phyloP scores from a whole-genome alignment of 1,140 invertebrate genomes.

The Drepana arcuata region DNA sequence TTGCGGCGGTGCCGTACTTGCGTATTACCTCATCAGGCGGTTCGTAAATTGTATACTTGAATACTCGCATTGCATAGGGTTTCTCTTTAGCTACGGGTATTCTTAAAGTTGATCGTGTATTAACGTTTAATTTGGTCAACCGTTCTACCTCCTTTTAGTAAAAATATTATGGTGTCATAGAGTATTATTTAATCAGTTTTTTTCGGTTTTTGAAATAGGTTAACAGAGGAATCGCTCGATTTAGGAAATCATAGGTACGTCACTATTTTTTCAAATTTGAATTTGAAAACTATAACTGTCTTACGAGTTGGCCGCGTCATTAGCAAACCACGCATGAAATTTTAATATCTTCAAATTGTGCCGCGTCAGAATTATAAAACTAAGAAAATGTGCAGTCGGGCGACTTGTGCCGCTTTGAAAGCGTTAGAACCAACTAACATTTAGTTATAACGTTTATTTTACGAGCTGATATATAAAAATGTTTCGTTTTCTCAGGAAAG shows the following conservation, averaged over 20 bases:
- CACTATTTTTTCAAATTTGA: slow-evolving; percentile 30
- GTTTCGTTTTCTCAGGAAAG: slow-evolving; percentile 76
- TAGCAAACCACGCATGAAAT: too few relatives aligned
- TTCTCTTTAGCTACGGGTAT: too few relatives aligned
- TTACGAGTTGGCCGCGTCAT: slow-evolving; percentile 7
- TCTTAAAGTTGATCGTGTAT: too few relatives aligned
- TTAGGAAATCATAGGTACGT: slow-evolving; percentile 30
- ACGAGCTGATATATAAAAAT: too few relatives aligned
- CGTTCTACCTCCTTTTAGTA: background rate
- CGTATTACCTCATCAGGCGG: slow-evolving; percentile 69
- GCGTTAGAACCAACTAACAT: slow-evolving; percentile 58
- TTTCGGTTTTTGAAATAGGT: slow-evolving; percentile 14
- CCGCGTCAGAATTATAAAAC: too few relatives aligned
- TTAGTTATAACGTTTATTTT: too few relatives aligned
- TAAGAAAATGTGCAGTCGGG: slow-evolving; percentile 57
- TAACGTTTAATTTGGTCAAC: background rate
- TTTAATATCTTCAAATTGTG: too few relatives aligned
- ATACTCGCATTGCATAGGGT: too few relatives aligned
- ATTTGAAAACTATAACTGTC: slow-evolving; percentile 6
- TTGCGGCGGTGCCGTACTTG: slow-evolving; percentile 63
- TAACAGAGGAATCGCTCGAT: slow-evolving; percentile 18
- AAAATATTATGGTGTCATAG: background rate
- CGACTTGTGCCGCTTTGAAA: slow-evolving; percentile 60
- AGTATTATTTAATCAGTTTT: slow-evolving; percentile 1
- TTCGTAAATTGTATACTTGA: slow-evolving; percentile 38